phyloP scores from a whole-genome alignment of 1,140 invertebrate species.

The Philaenus spumarius region DNA sequence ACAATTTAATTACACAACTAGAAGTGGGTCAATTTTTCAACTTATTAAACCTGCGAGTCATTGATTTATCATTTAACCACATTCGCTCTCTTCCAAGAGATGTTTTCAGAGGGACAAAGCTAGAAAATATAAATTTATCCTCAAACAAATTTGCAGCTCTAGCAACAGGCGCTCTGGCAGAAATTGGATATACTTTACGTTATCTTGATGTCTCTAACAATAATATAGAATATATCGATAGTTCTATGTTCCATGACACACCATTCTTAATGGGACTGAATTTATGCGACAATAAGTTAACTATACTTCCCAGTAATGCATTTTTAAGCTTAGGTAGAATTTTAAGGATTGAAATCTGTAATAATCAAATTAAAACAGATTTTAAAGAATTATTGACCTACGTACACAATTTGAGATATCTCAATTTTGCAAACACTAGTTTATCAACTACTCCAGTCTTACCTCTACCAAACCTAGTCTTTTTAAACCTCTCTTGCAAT shows the following conservation, averaged over 20 bases:
- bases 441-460: slow-evolving; percentile 64
- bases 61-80: slow-evolving; percentile 69
- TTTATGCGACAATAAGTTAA: slow-evolving; percentile 72
- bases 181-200: slow-evolving; percentile 64
- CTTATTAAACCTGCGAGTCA: slow-evolving; percentile 61
- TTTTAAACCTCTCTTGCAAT: slow-evolving; percentile 69
- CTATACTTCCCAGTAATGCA: slow-evolving; percentile 79
- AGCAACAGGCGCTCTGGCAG: slow-evolving; percentile 59
- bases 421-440: slow-evolving; percentile 66
- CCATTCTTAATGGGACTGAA: slow-evolving; percentile 69
- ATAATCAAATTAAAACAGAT: slow-evolving; percentile 71
- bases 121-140: slow-evolving; percentile 73
- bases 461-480: slow-evolving; percentile 60
- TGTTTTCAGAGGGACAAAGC: slow-evolving; percentile 66
- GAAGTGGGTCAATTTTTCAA: slow-evolving; percentile 74
- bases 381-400: slow-evolving; percentile 84
- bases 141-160: slow-evolving; percentile 70
- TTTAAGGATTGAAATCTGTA: slow-evolving; percentile 69
- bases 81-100: slow-evolving; percentile 68
- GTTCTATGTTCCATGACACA: slow-evolving; percentile 75
- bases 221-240: slow-evolving; percentile 77
- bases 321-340: slow-evolving; percentile 74
- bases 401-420: slow-evolving; percentile 67
- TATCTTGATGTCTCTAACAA: slow-evolving; percentile 73
- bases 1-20: slow-evolving; percentile 66